Evolutionary conservation across 2,113 vertebrate species (phyloP).

Genomic region (Charadrius vociferus): DNA sequence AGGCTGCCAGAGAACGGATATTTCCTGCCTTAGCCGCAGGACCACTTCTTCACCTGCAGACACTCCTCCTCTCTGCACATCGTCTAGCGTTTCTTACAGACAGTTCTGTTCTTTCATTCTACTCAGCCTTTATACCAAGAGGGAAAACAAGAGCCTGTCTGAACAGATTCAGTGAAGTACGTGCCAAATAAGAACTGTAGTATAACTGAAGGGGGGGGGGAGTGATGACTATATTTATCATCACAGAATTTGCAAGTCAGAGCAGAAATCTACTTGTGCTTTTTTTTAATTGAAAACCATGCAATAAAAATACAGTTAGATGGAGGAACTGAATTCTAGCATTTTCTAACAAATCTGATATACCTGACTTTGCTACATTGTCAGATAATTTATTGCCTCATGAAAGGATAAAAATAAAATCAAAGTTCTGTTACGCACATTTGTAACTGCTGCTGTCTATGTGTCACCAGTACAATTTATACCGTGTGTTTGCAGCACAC

Average conservation of each 20-base stretch:
- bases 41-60: neutral
- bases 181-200: neutral
- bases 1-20: neutral
- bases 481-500: neutral
- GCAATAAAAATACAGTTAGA: neutral
- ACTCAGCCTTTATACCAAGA: neutral
- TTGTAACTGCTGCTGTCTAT: neutral
- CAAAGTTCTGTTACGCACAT: neutral
- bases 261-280: neutral
- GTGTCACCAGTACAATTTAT: neutral
- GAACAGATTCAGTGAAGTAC: neutral
- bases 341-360: neutral
- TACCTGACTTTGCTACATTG: neutral
- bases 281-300: neutral
- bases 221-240: neutral
- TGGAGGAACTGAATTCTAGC: neutral
- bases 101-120: neutral
- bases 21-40: neutral
- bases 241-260: neutral
- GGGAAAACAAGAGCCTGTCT: neutral
- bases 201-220: neutral
- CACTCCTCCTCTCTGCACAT: neutral
- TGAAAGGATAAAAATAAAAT: neutral
- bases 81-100: neutral
- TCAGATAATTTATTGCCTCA: neutral